Evolutionary conservation across 2,797 vertebrate genomes (phyloP), one percentile per base, ranked within the genome.

Genomic region (Ptychobarbus kaznakovi): DNA sequence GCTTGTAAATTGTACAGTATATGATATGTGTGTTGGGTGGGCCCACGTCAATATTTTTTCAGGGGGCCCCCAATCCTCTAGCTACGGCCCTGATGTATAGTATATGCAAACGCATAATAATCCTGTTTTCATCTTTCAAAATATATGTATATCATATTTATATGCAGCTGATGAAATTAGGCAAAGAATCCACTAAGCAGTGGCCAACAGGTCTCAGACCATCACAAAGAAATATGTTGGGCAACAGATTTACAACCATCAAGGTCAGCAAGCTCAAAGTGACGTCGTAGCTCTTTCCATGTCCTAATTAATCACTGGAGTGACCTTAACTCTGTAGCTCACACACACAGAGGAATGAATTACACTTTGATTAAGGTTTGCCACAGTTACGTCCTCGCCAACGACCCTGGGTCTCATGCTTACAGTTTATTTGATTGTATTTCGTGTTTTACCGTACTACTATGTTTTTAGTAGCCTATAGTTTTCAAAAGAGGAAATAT

Each of bases 301-400:
- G 89, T 89, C 87, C 87, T 89, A 89, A 91, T 91, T 86, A 89
- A 91, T 91, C 87, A 90, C 35, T 75, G 4, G 40, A 82, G 82
- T 80, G 82, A 88, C 89, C 86, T 86, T 90, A 89, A 84, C 87
- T 78, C 78, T 76, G 61, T 74, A 81, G 53, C 82, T 46, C 82
- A 73, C 81, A 73, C 63, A 89, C 88, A 87, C 56, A 78, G 76
- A 69, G 77, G 28, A 88, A 87, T 90, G 74, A 87, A 88, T 87
- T 88, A 87, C 81, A 86, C 81, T 86, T 90, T 90, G 86, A 90
- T 88, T 90, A 90, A 89, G 81, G 81, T 88, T 87, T 84, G 85
- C 73, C 76, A 86, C 68, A 87, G 85, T 89, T 83, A 75, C 53
- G 69, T 74, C 86, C 84, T 87, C 73, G 18, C 66, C 28, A 79